These are phyloP conservation scores for Glossophaga mutica DNA, from an alignment of 2,797 vertebrate genomes.

Conservation along the genomic window DNA sequence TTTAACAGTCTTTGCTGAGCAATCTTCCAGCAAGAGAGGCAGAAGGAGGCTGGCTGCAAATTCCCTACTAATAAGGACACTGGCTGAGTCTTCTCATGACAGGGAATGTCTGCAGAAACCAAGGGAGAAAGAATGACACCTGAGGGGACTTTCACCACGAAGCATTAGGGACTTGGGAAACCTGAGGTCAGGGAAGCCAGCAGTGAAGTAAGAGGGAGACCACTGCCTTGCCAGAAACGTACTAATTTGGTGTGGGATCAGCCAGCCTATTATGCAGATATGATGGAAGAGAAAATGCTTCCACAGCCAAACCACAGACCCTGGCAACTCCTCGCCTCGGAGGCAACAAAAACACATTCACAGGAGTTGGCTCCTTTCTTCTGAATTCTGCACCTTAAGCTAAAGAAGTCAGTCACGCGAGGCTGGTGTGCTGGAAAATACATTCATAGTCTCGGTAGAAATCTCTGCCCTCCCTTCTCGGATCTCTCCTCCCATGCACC, in stretches of 20 bases:
- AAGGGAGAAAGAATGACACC: background rate
- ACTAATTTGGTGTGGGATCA: slow-evolving; percentile 51
- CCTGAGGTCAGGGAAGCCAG: slow-evolving; percentile 23
- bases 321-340: slow-evolving; percentile 70
- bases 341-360: slow-evolving; percentile 76
- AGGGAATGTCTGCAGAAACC: background rate
- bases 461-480: background rate
- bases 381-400: slow-evolving; percentile 76
- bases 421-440: slow-evolving; percentile 54
- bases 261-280: slow-evolving; percentile 64
- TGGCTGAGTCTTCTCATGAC: background rate
- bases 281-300: slow-evolving; percentile 72
- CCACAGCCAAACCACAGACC: slow-evolving; percentile 75
- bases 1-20: background rate
- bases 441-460: background rate
- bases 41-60: background rate
- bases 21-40: background rate
- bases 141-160: background rate
- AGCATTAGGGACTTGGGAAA: background rate
- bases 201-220: slow-evolving; percentile 59
- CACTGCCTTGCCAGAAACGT: slow-evolving; percentile 63
- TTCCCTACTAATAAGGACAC: no score
- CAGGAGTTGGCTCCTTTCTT: slow-evolving; percentile 71
- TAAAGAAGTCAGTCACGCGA: slow-evolving; percentile 78
- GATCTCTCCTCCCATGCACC: background rate